Evolutionary conservation across 2,113 vertebrate genomes (phyloP).

Genomic region (Australoheros scitulus): DNA sequence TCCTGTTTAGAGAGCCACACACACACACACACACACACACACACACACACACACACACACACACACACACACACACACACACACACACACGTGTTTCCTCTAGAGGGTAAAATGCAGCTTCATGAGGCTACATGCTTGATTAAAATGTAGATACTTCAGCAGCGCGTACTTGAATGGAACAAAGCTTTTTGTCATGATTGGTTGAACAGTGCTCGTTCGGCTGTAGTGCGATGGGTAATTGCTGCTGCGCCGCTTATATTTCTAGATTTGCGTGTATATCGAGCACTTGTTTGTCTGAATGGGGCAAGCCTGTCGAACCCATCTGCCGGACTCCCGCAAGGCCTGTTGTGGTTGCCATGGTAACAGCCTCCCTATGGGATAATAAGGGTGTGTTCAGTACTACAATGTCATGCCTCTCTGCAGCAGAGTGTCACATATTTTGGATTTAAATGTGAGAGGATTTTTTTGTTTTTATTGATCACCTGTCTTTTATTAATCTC

Average conservation of each 20-base stretch:
- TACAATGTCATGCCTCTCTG: background rate
- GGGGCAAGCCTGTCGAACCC: conserved; percentile 24
- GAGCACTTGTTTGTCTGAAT: conserved; percentile 6
- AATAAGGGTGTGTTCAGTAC: conserved; percentile 39
- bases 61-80: too few relatives aligned
- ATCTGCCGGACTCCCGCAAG: conserved; percentile 44
- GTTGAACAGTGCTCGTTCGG: background rate
- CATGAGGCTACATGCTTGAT: background rate
- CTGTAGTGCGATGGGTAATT: too few relatives aligned
- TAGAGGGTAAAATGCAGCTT: background rate
- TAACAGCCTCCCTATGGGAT: conserved; percentile 44
- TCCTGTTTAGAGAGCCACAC: background rate
- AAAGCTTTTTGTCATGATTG: conserved; percentile 13
- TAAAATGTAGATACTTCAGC: background rate
- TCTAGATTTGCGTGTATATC: background rate
- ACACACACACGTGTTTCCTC: conserved; percentile 3
- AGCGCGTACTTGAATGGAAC: background rate
- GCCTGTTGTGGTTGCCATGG: conserved; percentile 57
- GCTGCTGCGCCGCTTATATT: background rate
- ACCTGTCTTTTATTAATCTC: background rate
- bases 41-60: too few relatives aligned
- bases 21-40: background rate
- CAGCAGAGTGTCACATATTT: background rate
- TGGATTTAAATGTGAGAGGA: background rate
- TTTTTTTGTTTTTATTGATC: background rate